These are phyloP conservation scores for Silurus aristotelis DNA, from an alignment of 2,797 vertebrate genomes.

Conservation along the genomic window DNA sequence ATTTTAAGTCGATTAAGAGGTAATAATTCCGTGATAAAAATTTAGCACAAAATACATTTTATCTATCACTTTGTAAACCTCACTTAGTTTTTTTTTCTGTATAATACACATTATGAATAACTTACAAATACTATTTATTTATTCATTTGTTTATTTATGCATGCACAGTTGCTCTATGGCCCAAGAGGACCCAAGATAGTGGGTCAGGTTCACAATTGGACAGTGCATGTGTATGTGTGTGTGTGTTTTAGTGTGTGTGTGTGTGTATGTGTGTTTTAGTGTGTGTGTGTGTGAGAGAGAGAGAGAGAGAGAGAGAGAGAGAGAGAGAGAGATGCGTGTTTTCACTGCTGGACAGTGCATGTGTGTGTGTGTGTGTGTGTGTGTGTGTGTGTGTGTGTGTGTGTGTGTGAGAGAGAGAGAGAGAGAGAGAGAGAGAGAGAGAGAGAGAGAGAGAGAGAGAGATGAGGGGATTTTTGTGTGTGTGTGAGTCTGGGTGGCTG, in stretches of 20 bases:
- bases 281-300: not conserved
- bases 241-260: not conserved
- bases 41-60: not conserved
- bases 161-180: too few species aligned
- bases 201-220: not conserved
- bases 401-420: not conserved
- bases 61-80: too few species aligned
- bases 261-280: not conserved
- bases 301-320: too few species aligned
- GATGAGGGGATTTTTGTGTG: not conserved
- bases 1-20: not conserved
- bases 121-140: too few species aligned
- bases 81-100: too few species aligned
- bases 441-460: too few species aligned
- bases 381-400: not conserved
- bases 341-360: too few species aligned
- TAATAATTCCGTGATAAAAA: not conserved
- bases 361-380: constrained; percentile 5
- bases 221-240: not conserved
- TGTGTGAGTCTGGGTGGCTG: not conserved
- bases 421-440: too few species aligned
- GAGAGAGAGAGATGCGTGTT: too few species aligned
- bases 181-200: not conserved
- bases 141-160: too few species aligned
- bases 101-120: too few species aligned